These are phyloP conservation scores for Addax nasomaculatus DNA, from an alignment of 2,113 vertebrate species.

Conservation along the genomic window DNA sequence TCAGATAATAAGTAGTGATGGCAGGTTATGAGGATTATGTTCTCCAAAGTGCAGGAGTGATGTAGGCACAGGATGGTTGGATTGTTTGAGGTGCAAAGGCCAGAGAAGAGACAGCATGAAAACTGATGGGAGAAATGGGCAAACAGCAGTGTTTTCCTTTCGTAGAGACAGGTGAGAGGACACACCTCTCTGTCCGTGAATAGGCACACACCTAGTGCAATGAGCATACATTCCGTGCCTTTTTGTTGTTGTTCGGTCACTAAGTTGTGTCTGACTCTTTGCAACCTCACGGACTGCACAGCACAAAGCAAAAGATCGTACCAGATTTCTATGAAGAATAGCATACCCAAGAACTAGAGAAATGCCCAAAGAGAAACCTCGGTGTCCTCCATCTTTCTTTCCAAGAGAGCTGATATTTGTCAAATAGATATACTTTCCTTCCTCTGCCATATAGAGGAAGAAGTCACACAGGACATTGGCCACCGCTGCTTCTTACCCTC, in stretches of 20 bases:
- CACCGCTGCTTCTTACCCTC: conserved; percentile 49
- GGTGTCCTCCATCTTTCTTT: background rate
- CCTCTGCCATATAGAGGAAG: background rate
- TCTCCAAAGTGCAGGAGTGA: background rate
- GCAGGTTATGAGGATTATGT: background rate
- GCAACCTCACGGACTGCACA: background rate
- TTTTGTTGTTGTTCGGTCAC: background rate
- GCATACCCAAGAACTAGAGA: background rate
- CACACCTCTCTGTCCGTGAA: background rate
- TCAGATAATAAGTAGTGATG: background rate
- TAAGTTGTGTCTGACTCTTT: background rate
- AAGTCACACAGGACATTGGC: conserved; percentile 8
- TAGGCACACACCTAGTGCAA: background rate
- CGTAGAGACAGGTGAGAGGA: background rate
- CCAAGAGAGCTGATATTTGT: background rate
- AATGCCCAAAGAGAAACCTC: background rate
- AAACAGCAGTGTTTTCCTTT: background rate
- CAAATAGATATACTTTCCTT: background rate
- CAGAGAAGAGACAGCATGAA: background rate
- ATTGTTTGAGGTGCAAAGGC: background rate
- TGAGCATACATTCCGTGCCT: background rate
- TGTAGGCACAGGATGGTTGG: background rate
- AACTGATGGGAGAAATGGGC: background rate
- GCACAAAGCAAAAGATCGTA: background rate
- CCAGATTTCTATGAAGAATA: background rate